Base-by-base conservation (phyloP, 2,888 invertebrate genomes). In the Belgica antarctica region DNA sequence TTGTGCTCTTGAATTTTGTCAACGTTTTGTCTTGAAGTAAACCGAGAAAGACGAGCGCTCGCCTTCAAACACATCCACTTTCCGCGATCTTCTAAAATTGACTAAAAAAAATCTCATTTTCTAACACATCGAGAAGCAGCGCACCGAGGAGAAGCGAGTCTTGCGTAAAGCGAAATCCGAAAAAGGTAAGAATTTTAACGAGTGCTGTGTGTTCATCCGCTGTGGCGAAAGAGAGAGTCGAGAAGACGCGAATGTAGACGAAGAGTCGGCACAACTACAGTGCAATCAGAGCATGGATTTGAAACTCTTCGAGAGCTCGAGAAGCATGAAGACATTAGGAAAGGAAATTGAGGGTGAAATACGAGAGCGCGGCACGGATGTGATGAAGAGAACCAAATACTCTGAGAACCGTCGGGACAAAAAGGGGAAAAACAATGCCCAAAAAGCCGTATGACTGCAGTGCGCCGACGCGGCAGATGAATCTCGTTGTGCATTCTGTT, bases 41-140 rank as follows among this genome's bases (percentile, higher is more conserved):
- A 27, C 59, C 59, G 59, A n/a, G n/a, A 27, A 19, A 12, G 59
- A 17, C 17, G 22, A 46, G 31, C 52, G 27, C n/a, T 27, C 22
- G n/a, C 5, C n/a, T 27, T 46, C 27, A 17, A 46, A 34, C 34
- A 34, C 68, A 68, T 68, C 68, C 28, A 46, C 68, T 57, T 68
- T 24, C 52, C 68, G 68, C 68, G 57, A 68, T 68, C 52, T 17
- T 57, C 57, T 47, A 57, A 68, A 68, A 68, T 68, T 68, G 68
- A 68, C 68, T 68, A 34, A 68, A 28, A 46, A 46, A 59, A 27
- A 59, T 59, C 59, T 59, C 59, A n/a, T 34, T 57, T 47, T 34
- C 52, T 28, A 41, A 28, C n/a, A n/a, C 17, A 47, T 31, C 19
- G n/a, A n/a, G n/a, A n/a, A n/a, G n/a, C n/a, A n/a, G n/a, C n/a